Evolutionary conservation across 2,888 invertebrate species (phyloP), one percentile per base, ranked within the genome.

Genomic region (Furcula furcula): DNA sequence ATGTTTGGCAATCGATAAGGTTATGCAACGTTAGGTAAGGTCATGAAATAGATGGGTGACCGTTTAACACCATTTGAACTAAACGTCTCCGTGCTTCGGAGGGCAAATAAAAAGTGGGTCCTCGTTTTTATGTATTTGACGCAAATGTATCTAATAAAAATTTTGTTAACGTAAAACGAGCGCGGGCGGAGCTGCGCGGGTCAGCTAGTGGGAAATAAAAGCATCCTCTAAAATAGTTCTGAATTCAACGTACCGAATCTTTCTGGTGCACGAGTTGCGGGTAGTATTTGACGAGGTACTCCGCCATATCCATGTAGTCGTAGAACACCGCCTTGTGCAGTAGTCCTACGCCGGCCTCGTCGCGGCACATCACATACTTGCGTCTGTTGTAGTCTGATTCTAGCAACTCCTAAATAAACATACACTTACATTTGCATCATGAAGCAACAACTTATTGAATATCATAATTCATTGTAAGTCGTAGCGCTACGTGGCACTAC

Each of bases 311-410:
- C 53, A 89, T 91, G 60, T 92, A 92, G 68, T 93, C 94, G 69
- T 93, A 92, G 69, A 92, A 94, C 7, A 96, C 92, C 0, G 95
- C 95, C 59, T 95, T 95, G 75, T 96, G 96, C 14, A 96, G 83
- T 21, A 96, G 80, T 0, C 94, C 93, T 7, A 91, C 92, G 0
- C 94, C 94, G 0, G 92, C 90, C 31, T 91, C 90, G 69, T 95
- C 94, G 54, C 92, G 92, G 29, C 94, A 92, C 58, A 62, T 63
- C 27, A 78, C 75, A 34, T 67, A 72, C 61, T 82, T 86, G 38
- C 76, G 76, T 0, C 81, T 76, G 44, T 80, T 86, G 66, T 82
- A 80, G 20, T 82, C 85, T 0, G 64, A 53, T 32, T 82, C 77
- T 14, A 89, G 47, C 3, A 87, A 62, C 32, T 80, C 80, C 89